phyloP scores from a whole-genome alignment of 2,113 vertebrate genomes.

The Alouatta palliata region DNA sequence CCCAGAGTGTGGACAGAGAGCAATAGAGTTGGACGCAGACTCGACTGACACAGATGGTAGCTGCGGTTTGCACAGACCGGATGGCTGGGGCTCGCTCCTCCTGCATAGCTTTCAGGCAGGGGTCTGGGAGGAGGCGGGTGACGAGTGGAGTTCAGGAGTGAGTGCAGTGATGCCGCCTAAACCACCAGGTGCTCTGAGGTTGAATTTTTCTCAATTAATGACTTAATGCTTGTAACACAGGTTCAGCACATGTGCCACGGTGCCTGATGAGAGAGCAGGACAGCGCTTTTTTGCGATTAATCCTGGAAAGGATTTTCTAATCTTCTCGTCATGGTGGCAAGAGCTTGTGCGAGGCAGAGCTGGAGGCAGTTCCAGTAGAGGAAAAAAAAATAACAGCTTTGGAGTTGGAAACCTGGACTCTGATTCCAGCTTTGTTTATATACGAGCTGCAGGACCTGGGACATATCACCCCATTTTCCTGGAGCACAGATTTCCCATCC shows the following conservation, averaged over 20 bases:
- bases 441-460: not conserved
- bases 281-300: not conserved
- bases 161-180: not conserved
- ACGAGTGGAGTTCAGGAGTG: not conserved
- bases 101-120: not conserved
- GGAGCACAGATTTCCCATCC: not conserved
- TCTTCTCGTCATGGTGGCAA: not conserved
- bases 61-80: accelerated
- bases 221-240: not conserved
- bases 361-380: not conserved
- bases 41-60: not conserved
- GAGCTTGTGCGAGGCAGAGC: not conserved
- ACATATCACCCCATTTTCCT: not conserved
- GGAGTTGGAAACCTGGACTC: not conserved
- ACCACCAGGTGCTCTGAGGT: slow-evolving; percentile 17
- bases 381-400: not conserved
- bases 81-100: not conserved
- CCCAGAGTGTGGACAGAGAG: not conserved
- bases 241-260: accelerated
- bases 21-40: not conserved
- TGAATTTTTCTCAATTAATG: slow-evolving; percentile 47
- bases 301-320: slow-evolving; percentile 1
- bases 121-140: not conserved
- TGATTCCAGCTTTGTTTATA: not conserved
- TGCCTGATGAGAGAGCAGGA: not conserved